Base-by-base conservation (phyloP, 2,888 invertebrate genomes). In the Dorcus parallelipipedus region DNA sequence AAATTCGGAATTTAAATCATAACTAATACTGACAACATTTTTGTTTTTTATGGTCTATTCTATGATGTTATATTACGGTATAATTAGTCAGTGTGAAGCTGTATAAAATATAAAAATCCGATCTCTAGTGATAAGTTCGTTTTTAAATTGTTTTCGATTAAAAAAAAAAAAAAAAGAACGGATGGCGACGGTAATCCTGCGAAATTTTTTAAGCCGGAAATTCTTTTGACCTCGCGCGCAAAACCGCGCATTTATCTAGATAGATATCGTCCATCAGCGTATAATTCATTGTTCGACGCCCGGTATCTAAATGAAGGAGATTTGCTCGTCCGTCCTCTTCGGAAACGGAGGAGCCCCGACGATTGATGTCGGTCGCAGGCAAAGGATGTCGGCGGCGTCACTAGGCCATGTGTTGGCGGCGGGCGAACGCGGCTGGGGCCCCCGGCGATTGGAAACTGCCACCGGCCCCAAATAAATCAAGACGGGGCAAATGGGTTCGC, bases 401-500 rank as follows among this genome's bases (percentile, higher is more conserved):
- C 45, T 9, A 9, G 23, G 45, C 45, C 45, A 45, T 45, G 45
- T 45, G 45, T 23, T 45, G 20, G 17, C 9, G 10, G 10, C 20
- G 9, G 23, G 17, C 43, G 10, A 20, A 43, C 43, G 43, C 43
- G 14, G 17, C 43, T 20, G 9, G 14, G 14, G 45, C 45, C 42
- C 45, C 20, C 23, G 23, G 23, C 45, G 17, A 45, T 45, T 45
- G 45, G 45, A 45, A 45, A 45, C 45, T 45, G 45, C 45, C 45
- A 45, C 45, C 45, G 45, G 45, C 45, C 45, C 17, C 45, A 23
- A 14, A 45, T 45, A 45, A 45, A 45, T 45, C 45, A 45, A 40
- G 51, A 51, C 51, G 51, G 20, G 39, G 51, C 51, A 40, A 40
- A 51, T 51, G 45, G 45, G 45, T 45, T 39, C 51, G 51, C 51